Evolutionary conservation across 2,888 invertebrate species (phyloP).

Genomic region (Acanthosepion lycidas): DNA sequence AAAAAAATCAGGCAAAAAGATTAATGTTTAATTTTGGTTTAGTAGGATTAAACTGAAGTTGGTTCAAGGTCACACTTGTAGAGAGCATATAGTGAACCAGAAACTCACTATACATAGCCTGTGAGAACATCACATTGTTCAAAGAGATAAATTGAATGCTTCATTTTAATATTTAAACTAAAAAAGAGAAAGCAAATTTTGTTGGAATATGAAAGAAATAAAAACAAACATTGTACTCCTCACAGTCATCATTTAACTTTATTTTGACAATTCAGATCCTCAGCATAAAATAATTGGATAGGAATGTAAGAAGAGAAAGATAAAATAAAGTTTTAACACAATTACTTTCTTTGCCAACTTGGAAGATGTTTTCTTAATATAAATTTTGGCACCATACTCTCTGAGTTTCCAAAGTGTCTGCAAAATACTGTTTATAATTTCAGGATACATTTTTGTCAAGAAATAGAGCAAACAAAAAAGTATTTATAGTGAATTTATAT

Average conservation of each 20-base stretch:
- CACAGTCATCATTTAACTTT: conserved; percentile 2
- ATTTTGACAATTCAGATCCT: neutral
- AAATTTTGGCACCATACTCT: neutral
- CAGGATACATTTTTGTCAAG: neutral
- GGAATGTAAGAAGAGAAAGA: conserved; percentile 11
- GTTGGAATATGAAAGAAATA: neutral
- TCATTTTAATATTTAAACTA: neutral
- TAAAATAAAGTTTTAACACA: neutral
- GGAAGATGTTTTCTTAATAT: neutral
- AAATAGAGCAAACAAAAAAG: neutral
- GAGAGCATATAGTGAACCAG: neutral
- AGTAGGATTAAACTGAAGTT: neutral
- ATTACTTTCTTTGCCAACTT: conserved; percentile 10
- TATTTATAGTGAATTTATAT: neutral
- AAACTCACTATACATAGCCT: neutral
- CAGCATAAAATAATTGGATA: neutral
- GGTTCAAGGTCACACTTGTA: neutral
- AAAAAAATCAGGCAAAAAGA: neutral
- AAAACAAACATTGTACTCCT: conserved; percentile 7
- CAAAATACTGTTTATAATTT: neutral
- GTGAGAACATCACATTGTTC: neutral
- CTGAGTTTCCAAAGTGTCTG: neutral
- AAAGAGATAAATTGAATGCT: neutral
- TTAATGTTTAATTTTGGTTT: neutral
- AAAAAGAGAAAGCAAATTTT: neutral